A percentile compares a stretch with the other conserved stretches of the same genome.
phyloP scores from a whole-genome alignment of 1,140 invertebrate genomes.

The Drosophila varians region DNA sequence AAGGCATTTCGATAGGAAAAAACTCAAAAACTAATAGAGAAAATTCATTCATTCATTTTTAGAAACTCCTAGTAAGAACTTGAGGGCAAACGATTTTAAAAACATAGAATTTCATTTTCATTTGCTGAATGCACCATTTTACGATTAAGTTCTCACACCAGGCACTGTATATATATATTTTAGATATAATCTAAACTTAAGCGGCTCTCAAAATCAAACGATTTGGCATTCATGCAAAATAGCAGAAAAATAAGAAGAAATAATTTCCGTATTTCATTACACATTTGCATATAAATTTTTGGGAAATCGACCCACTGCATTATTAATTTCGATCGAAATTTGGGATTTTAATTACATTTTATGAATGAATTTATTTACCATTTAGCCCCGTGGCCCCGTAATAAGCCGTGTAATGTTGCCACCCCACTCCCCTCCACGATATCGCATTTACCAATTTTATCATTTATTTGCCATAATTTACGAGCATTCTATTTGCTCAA shows the following conservation, averaged over 20 bases:
- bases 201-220: conserved; percentile 23
- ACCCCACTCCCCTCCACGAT: conserved; percentile 9
- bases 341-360: conserved; percentile 19
- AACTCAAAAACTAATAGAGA: conserved; percentile 13
- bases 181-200: conserved; percentile 40
- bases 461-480: conserved; percentile 58
- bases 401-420: conserved; percentile 52
- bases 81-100: conserved; percentile 8
- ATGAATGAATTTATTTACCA: conserved; percentile 42
- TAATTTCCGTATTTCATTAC: conserved; percentile 20
- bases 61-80: not conserved
- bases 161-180: conserved; percentile 54
- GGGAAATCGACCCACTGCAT: conserved; percentile 14
- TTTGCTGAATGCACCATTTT: conserved; percentile 9
- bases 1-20: conserved; percentile 17
- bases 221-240: conserved; percentile 10
- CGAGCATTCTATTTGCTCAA: conserved; percentile 54
- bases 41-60: conserved; percentile 1
- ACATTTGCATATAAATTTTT: conserved; percentile 39
- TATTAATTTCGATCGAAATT: conserved; percentile 29
- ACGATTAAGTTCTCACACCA: conserved; percentile 30
- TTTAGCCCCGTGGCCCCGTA: conserved; percentile 18
- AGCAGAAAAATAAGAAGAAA: not conserved
- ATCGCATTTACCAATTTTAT: conserved; percentile 25
- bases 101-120: not conserved